These are phyloP conservation scores for Coenonympha glycerion DNA, from an alignment of 2,888 invertebrate species.

Conservation along the genomic window DNA sequence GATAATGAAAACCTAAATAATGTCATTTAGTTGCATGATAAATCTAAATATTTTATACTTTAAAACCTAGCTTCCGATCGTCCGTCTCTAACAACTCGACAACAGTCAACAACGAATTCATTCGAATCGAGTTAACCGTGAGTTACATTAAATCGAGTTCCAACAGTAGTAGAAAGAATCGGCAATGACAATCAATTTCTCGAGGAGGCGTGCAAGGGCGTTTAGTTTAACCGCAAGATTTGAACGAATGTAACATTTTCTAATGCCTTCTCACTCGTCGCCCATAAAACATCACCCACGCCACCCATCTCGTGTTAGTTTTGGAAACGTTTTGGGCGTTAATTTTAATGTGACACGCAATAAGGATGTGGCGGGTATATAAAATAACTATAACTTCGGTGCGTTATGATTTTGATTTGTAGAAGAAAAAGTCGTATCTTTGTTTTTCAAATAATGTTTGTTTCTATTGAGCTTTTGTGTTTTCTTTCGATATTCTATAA, in stretches of 20 bases:
- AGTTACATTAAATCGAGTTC: slow-evolving; percentile 11
- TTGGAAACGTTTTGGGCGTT: slow-evolving; percentile 16
- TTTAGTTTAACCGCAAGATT: slow-evolving; percentile 5
- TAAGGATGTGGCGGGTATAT: background rate
- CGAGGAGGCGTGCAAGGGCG: slow-evolving; percentile 36
- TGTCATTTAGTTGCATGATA: no score
- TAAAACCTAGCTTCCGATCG: no score
- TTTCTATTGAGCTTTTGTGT: no score
- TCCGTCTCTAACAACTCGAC: no score
- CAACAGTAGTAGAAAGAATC: slow-evolving; percentile 17
- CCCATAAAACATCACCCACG: slow-evolving; percentile 20
- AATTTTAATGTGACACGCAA: slow-evolving; percentile 10
- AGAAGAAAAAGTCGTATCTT: no score
- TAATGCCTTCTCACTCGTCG: slow-evolving; percentile 12
- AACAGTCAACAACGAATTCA: no score
- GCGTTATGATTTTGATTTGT: no score
- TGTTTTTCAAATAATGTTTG: no score
- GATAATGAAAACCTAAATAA: no score
- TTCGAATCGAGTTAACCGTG: background rate
- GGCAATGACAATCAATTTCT: slow-evolving; percentile 49
- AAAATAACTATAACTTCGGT: no score
- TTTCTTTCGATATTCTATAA: no score
- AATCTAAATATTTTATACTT: no score
- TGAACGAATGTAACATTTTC: background rate
- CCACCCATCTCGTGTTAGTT: slow-evolving; percentile 38